Percentiles rank a stretch among this genome's conserved stretches.
phyloP scores from a whole-genome alignment of 2,888 invertebrate genomes.

The Willowsia nigromaculata region DNA sequence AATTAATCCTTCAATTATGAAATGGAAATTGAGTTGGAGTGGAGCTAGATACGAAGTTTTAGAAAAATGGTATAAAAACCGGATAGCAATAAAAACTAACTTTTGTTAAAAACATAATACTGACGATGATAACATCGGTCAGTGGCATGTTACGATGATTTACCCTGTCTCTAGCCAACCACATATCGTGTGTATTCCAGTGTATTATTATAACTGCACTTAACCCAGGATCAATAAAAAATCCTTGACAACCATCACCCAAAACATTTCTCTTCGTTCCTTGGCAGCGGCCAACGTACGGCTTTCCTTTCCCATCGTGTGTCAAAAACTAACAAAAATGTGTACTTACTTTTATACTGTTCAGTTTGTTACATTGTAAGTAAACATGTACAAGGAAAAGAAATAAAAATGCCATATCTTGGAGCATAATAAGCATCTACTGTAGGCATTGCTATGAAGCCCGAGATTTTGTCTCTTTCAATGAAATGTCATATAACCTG shows the following conservation, averaged over 20 bases:
- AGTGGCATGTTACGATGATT: conserved; percentile 36
- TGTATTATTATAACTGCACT: not conserved
- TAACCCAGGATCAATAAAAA: conserved; percentile 36
- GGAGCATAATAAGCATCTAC: not conserved
- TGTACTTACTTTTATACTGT: not conserved
- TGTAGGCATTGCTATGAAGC: not conserved
- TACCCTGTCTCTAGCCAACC: not conserved
- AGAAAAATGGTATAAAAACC: not conserved
- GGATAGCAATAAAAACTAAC: no score
- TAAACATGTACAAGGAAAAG: not conserved
- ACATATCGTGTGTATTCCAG: not conserved
- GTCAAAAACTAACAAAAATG: not conserved
- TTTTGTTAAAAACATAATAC: not conserved
- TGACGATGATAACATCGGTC: conserved; percentile 13
- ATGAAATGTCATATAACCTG: conserved; percentile 8
- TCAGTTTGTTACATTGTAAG: no score
- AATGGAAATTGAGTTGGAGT: not conserved
- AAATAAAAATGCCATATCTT: not conserved
- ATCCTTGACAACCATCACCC: conserved; percentile 35
- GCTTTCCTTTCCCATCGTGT: not conserved
- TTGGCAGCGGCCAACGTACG: not conserved
- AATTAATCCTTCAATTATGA: not conserved
- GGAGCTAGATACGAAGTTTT: no score
- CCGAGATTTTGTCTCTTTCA: conserved; percentile 28
- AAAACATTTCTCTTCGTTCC: conserved; percentile 20